Evolutionary conservation across 2,888 invertebrate species (phyloP), one percentile per base, ranked within the genome.

Genomic region (Heteromurus nitidus): DNA sequence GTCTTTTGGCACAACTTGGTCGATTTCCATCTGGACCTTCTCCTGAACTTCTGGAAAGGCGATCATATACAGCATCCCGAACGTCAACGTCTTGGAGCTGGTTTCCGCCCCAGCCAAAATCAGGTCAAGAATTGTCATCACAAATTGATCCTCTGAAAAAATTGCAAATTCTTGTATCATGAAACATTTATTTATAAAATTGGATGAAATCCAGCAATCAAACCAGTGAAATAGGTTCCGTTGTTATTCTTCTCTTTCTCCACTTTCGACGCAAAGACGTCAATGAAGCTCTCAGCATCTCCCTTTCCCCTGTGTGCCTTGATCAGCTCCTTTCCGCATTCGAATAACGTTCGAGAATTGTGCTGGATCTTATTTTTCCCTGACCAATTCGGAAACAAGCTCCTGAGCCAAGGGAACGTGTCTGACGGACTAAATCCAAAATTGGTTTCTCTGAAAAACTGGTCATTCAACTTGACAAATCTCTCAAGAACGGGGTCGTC

Each of bases 11-110:
- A 11, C 13, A 65, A 65, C 16, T 24, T 16, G 76, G 62, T 88
- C 88, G 26, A 89, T 87, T 77, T 88, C 88, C 9, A 86, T 75
- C 16, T 88, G 88, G 11, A 88, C 83, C 62, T 85, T 86, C n/a
- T 58, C 47, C 72, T 88, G 88, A 0, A 88, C 84, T 7, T 87
- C 30, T 24, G 44, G 31, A 30, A 87, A 74, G 2, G 86, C 80
- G 20, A 88, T 86, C 84, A 88, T 86, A 26, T 86, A 88, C 28
- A 89, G 85, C 24, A 89, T 79, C 1, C 86, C 85, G 76, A 85
- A 88, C 9, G 84, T 80, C 2, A 88, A 76, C 3, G 86, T 5
- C 3, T 53, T 18, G 5, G 5, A 3, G 3, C 55, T 86, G 9
- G 87, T 88, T 30, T 88, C 88, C 5, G 85, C 85, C 0, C 24